Conservation (phyloP, 2,113 vertebrate genomes). For the Mesocricetus auratus region DNA sequence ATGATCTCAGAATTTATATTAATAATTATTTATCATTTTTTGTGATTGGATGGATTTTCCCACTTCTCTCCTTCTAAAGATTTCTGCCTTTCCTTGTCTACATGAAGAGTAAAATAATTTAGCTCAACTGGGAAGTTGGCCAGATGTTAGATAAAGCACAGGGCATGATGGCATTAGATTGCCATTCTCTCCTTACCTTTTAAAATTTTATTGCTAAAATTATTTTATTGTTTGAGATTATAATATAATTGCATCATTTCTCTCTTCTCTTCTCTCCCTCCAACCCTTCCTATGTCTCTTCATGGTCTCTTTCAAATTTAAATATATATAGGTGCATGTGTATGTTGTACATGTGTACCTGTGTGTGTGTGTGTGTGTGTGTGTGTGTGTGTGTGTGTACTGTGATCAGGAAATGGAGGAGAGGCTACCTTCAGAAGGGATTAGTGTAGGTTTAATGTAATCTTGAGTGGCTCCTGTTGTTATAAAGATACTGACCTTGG, state of each 20-base stretch:
- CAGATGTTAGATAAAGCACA: conserved; percentile 24
- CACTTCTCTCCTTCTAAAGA: not conserved
- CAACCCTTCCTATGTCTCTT: not conserved
- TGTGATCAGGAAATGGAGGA: not conserved
- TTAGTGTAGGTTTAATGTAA: not conserved
- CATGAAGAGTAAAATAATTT: not conserved
- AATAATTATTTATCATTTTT: conserved; percentile 30
- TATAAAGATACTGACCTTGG: not conserved
- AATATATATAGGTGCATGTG: not conserved
- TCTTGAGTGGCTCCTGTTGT: not conserved
- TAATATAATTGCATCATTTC: not conserved
- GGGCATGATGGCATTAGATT: not conserved
- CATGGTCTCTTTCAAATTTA: not conserved
- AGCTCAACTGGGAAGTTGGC: not conserved
- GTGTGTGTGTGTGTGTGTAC: not conserved
- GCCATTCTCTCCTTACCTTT: not conserved
- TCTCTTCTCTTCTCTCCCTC: not conserved
- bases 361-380: not conserved
- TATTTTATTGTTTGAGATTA: not conserved
- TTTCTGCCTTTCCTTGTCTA: not conserved
- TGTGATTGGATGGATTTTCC: not conserved
- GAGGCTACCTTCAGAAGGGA: not conserved
- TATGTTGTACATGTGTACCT: not conserved
- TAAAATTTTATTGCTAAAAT: not conserved
- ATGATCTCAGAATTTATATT: not conserved